Conservation (phyloP, 2,797 vertebrate species). For the Aldrovandia affinis region DNA sequence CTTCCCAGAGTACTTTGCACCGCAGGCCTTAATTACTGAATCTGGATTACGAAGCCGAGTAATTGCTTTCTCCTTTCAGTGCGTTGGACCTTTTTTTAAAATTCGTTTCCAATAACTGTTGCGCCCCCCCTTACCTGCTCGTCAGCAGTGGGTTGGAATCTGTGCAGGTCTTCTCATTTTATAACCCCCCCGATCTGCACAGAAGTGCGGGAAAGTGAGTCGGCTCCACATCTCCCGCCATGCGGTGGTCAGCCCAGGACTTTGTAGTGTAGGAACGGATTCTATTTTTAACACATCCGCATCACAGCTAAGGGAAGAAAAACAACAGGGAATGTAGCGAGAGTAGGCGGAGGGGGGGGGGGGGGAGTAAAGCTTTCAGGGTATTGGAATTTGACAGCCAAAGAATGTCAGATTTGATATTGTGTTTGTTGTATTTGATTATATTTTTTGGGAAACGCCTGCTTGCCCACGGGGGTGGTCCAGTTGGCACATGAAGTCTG, state of each 20-base stretch:
- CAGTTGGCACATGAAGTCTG: neutral
- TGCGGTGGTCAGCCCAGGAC: neutral
- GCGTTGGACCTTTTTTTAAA: neutral
- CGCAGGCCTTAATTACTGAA: conserved; percentile 3
- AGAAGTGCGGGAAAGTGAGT: neutral
- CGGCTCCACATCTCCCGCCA: neutral
- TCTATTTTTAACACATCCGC: neutral
- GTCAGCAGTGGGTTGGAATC: neutral
- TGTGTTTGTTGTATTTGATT: neutral
- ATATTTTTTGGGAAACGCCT: neutral
- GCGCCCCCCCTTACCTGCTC: neutral
- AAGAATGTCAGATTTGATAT: neutral
- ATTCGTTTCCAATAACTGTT: neutral
- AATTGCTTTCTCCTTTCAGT: neutral
- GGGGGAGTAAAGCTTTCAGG: neutral
- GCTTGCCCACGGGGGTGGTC: neutral
- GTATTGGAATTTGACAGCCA: neutral
- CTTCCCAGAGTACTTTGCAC: neutral
- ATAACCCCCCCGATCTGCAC: neutral
- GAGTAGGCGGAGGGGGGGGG: neutral
- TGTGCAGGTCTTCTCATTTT: neutral
- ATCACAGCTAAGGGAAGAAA: neutral
- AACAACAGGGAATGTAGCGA: neutral
- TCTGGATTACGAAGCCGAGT: neutral
- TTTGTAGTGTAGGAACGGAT: neutral